Evolutionary conservation across 2,888 invertebrate species (phyloP), one percentile per base, ranked within the genome.

Genomic region (Cyclophora punctaria): DNA sequence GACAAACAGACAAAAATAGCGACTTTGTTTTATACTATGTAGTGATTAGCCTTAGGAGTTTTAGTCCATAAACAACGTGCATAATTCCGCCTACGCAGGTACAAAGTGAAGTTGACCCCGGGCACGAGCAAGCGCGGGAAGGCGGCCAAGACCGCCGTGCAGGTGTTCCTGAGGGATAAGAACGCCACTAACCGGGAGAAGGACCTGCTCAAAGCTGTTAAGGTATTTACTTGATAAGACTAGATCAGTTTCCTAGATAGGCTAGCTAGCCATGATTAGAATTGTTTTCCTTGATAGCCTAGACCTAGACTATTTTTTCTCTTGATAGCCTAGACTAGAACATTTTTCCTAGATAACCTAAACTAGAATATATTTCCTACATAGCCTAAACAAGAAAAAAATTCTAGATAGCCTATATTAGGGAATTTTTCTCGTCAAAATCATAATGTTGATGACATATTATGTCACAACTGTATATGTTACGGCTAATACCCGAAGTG

Each of bases 111-210:
- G 75, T 78, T 99, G 52, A 96, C 96, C 0, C 99, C 99, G 0
- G 99, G 99, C 2, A 95, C 94, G 2, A 94, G 95, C 5, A 98
- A 96, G 82, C 90, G 98, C 56, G 99, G 99, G 7, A 99, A 98
- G 83, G 98, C 97, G 0, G 95, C 97, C 0, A 96, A 97, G 81
- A 95, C 96, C 0, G 98, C 98, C 0, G 82, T 99, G 2, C 91
- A 93, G 48, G 94, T 97, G 80, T 99, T 99, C 83, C 85, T 96
- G 3, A 92, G 93, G 56, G 98, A 98, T 64, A 95, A 94, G 74
- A 74, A 82, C 0, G 92, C 94, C 35, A 91, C 93, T 0, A 81
- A 85, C 3, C 89, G 97, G 43, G 99, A 99, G 82, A 95, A 93
- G 68, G 98, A 98, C 80, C 89, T 99, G 6, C 87, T 99, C 3